A percentile compares a stretch with the other conserved stretches of the same genome.
Conservation (phyloP, 2,888 invertebrate species). For the Perdita meconis region DNA sequence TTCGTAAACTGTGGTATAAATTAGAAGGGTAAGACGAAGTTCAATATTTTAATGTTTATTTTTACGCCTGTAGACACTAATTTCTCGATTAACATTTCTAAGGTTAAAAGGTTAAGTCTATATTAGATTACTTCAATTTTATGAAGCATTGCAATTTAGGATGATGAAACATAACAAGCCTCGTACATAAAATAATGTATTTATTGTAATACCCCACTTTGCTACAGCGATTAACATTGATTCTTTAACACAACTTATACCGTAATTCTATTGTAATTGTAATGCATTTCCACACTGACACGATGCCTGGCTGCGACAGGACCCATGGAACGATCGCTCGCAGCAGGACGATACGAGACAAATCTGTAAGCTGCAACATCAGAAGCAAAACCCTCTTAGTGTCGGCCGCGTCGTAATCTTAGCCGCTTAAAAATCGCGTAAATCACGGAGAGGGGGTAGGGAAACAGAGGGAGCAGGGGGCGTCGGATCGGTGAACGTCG, state of each 20-base stretch:
- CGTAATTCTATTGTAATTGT: conserved; percentile 73
- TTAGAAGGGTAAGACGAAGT: no score
- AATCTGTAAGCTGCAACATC: conserved; percentile 74
- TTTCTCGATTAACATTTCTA: no score
- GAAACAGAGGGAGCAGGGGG: no score
- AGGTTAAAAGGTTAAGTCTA: no score
- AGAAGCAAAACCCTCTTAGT: conserved; percentile 57
- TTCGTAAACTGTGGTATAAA: no score
- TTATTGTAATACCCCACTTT: conserved; percentile 80
- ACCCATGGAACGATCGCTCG: conserved; percentile 68
- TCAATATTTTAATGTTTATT: no score
- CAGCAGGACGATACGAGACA: conserved; percentile 69
- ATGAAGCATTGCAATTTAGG: no score
- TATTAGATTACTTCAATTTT: no score
- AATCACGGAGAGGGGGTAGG: not conserved
- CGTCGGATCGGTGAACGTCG: no score
- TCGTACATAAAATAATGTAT: conserved; percentile 80
- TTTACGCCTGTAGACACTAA: no score
- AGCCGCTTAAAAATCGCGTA: not conserved
- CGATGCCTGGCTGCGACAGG: conserved; percentile 69
- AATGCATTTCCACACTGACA: conserved; percentile 74
- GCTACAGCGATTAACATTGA: conserved; percentile 80
- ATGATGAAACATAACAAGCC: no score
- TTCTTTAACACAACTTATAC: conserved; percentile 74
- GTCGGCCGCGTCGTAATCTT: not conserved